These are phyloP conservation scores for Scylla paramamosain DNA, from an alignment of 1,140 invertebrate species.

Conservation along the genomic window DNA sequence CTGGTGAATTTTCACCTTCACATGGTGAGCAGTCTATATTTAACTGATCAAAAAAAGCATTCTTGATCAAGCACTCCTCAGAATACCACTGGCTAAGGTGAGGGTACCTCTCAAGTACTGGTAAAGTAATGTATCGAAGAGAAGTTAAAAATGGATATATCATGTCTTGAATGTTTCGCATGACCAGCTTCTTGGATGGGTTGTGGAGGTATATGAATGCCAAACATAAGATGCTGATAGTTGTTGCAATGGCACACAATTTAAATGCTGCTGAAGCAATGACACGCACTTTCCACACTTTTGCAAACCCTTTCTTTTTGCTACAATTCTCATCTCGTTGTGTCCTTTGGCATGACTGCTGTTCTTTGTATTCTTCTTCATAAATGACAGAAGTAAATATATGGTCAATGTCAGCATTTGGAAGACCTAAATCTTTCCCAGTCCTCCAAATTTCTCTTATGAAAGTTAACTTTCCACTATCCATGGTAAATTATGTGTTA, in stretches of 20 bases:
- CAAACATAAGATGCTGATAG: not conserved
- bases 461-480: not conserved
- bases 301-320: not conserved
- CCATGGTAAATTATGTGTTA: too few relatives aligned
- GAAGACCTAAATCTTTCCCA: conserved; percentile 38
- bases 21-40: conserved; percentile 53
- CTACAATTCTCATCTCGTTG: not conserved
- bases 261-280: not conserved
- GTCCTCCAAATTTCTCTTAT: conserved; percentile 49
- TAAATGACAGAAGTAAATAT: conserved; percentile 38
- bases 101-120: conserved; percentile 45
- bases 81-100: conserved; percentile 59
- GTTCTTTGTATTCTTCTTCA: conserved; percentile 23
- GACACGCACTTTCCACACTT: not conserved
- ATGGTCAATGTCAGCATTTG: conserved; percentile 5
- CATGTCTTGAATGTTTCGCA: conserved; percentile 61
- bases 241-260: not conserved
- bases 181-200: conserved; percentile 63
- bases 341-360: not conserved
- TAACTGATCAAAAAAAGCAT: conserved; percentile 44
- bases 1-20: not conserved
- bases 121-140: conserved; percentile 31
- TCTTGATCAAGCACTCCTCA: conserved; percentile 57
- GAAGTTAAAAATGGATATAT: conserved; percentile 64
- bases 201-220: conserved; percentile 54